phyloP scores from a whole-genome alignment of 2,797 vertebrate genomes.

The Corythornis leucogaster region DNA sequence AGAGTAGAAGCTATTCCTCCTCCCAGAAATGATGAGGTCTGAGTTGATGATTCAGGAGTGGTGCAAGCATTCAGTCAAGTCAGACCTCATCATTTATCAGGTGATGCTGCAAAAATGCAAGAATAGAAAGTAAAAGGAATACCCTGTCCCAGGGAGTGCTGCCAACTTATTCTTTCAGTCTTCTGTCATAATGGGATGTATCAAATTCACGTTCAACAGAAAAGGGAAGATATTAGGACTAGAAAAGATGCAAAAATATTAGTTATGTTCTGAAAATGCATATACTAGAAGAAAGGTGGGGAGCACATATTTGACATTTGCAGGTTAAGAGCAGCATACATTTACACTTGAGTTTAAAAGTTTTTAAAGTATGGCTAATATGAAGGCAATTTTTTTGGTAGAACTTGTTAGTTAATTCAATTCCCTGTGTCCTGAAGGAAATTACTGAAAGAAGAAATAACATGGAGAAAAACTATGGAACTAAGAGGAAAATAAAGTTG shows the following conservation, averaged over 20 bases:
- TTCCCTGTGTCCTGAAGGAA: rapidly evolving
- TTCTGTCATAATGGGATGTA: background rate
- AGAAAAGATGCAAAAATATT: background rate
- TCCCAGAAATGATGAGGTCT: no score
- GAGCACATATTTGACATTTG: background rate
- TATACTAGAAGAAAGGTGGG: background rate
- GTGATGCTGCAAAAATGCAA: background rate
- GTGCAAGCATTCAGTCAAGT: background rate
- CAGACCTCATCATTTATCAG: background rate
- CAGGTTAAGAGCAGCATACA: background rate
- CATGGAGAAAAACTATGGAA: background rate
- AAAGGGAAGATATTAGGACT: background rate
- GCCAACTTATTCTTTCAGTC: background rate
- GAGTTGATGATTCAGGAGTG: background rate
- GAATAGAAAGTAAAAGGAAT: background rate
- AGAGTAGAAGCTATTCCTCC: background rate
- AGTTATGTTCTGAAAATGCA: background rate
- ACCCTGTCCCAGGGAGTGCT: rapidly evolving
- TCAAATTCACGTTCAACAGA: background rate
- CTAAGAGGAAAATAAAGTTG: background rate
- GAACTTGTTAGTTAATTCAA: background rate
- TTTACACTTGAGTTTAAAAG: background rate
- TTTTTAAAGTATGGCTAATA: background rate
- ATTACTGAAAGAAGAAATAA: background rate
- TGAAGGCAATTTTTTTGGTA: background rate